Conservation (phyloP, 2,888 invertebrate species). For the Drosophila putrida region DNA sequence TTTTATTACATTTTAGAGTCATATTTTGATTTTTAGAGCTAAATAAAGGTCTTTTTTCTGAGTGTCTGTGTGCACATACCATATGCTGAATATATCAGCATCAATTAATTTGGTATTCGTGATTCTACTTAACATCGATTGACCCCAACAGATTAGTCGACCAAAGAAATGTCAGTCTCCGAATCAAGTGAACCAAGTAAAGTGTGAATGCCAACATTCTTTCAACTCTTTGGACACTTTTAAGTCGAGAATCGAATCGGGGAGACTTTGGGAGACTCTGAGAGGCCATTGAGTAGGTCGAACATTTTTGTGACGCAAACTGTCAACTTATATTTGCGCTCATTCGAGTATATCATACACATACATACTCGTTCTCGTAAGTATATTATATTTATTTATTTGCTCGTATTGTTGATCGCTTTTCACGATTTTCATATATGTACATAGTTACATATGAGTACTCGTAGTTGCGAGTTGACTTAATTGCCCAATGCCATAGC, state of each 20-base stretch:
- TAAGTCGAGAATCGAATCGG: neutral
- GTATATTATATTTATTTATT: slow-evolving; percentile 58
- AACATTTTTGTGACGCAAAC: slow-evolving; percentile 84
- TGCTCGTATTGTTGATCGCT: slow-evolving; percentile 51
- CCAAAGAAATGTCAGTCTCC: slow-evolving; percentile 55
- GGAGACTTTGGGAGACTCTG: slow-evolving; percentile 7
- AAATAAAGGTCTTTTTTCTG: too few relatives aligned
- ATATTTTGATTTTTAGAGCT: too few relatives aligned
- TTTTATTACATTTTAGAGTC: too few relatives aligned
- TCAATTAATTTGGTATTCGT: slow-evolving; percentile 86
- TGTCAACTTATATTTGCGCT: slow-evolving; percentile 67
- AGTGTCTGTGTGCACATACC: neutral
- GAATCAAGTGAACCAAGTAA: slow-evolving; percentile 21
- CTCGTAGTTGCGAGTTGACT: slow-evolving; percentile 1
- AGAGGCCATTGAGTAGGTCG: slow-evolving; percentile 70
- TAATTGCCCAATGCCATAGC: slow-evolving; percentile 24
- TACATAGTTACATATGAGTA: neutral
- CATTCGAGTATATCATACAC: neutral
- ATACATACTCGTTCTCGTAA: neutral
- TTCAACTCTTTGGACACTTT: neutral
- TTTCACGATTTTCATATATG: slow-evolving; percentile 47
- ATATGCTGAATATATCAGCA: slow-evolving; percentile 80
- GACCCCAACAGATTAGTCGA: slow-evolving; percentile 86
- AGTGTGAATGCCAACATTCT: slow-evolving; percentile 47
- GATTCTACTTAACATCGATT: slow-evolving; percentile 87